Evolutionary conservation across 1,140 invertebrate species (phyloP).

Genomic region (Ceratosolen solmsi): DNA sequence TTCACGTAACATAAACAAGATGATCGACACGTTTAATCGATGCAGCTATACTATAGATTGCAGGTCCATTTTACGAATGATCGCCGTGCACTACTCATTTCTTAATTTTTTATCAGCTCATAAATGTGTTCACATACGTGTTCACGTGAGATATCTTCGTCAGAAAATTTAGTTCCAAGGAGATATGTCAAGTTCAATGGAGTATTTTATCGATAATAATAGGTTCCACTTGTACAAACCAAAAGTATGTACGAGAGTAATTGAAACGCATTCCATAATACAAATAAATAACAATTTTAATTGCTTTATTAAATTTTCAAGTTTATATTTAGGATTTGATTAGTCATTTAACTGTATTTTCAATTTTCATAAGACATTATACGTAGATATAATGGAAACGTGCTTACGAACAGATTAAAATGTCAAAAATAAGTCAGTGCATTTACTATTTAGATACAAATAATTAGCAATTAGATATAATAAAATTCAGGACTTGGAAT

Average conservation of each 20-base stretch:
- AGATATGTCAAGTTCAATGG: constrained; percentile 4
- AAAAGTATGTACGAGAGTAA: not conserved
- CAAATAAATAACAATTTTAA: not conserved
- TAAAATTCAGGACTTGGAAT: too few species aligned
- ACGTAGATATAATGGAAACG: too few species aligned
- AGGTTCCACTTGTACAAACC: not conserved
- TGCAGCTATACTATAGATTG: not conserved
- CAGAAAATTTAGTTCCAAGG: constrained; percentile 1
- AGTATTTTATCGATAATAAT: not conserved
- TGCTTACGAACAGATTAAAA: too few species aligned
- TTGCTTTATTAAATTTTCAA: not conserved
- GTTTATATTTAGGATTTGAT: not conserved
- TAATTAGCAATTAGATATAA: too few species aligned
- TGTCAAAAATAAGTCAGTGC: too few species aligned
- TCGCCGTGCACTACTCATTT: not conserved
- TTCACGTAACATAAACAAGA: not conserved
- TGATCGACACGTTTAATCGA: not conserved
- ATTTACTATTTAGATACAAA: too few species aligned
- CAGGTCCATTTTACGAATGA: constrained; percentile 12
- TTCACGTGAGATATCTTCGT: not conserved
- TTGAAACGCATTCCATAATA: not conserved
- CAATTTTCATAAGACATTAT: too few species aligned
- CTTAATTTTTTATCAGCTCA: constrained; percentile 13
- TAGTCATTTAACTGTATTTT: not conserved
- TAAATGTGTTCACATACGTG: not conserved